Evolutionary conservation across 2,797 vertebrate species (phyloP), one percentile per base, ranked within the genome.

Genomic region (Malacoctenus gilli): DNA sequence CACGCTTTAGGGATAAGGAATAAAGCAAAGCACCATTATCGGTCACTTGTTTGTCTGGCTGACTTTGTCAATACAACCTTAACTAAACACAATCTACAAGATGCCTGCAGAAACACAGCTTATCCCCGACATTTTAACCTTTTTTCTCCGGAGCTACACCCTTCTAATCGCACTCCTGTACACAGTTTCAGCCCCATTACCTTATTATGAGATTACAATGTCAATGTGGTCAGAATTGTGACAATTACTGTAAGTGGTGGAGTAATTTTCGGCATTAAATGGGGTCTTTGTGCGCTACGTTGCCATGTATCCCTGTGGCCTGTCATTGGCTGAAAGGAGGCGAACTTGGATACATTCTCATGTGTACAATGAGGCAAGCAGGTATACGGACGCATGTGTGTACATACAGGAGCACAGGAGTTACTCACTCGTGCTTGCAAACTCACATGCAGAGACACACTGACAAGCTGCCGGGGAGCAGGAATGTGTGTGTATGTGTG

Each of bases 191-290:
- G 62, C 55, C 66, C 82, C 65, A 90, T 89, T 89, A 90, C 74
- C 85, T 81, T 78, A 88, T 89, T 89, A 90, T 84, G 78, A 85
- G 89, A 90, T 89, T 88, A 89, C 87, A 88, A 77, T 83, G 82
- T 86, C 85, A 86, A 58, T 83, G 84, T 60, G 79, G 81, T 82
- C 72, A 80, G 72, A 84, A 81, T 59, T 80, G 81, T 87, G 82
- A 86, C 85, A 85, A 89, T 89, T 89, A 88, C 83, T 61, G 69
- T 89, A 86, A 90, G 84, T 85, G 84, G 57, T 63, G 72, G 60
- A 82, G 85, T 85, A 78, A 85, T 88, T 87, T 89, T 74, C 66
- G 0, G 46, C 50, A 68, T 83, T 79, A 88, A 88, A 89, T 76
- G 79, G 72, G 60, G 20, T 81, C 85, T 85, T 85, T 89, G 89